Evolutionary conservation across 2,888 invertebrate species (phyloP), one percentile per base, ranked within the genome.

Genomic region (Pristionchus arcanus): DNA sequence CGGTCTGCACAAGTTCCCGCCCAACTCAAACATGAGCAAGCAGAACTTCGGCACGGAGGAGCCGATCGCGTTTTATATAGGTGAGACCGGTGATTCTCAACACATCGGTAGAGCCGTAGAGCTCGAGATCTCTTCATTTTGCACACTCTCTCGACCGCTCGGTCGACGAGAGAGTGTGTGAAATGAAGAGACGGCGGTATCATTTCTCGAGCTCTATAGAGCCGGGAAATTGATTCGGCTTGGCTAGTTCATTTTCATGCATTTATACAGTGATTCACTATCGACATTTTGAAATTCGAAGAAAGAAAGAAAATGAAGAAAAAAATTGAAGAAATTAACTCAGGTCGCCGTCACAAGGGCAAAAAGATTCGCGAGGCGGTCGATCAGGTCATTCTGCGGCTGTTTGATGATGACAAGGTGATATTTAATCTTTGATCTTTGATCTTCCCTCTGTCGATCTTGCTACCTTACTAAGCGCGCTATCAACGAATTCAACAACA

Each of bases 351-450:
- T 25, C 34, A n/a, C 25, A 42, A 31, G 11, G 87, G 87, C 15
- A 37, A 53, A 25, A 87, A 87, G 87, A 87, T 87, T 19, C 42
- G 53, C 5, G 87, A 87, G 25, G 71, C 71, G 11, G 31, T 71
- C 31, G 71, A 87, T 71, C 49, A 87, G 34, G 71, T 87, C 28
- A 34, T 87, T 9, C 55, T 87, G 31, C 21, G 53, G 25, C 4
- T 87, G 37, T 87, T 87, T 53, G 71, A 68, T 19, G 87, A 87
- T 49, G 87, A 87, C 7, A 87, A 87, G 87, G 87, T 87, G 42
- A 42, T 53, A 11, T 31, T 31, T 71, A 19, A 71, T 71, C 71
- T 71, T 34, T 7, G 71, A 31, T 31, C 31, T 71, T 13, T 31
- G 25, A 15, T 71, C n/a, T 66, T 66, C n/a, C n/a, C n/a, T n/a